These are phyloP conservation scores for Poliocrania exsul DNA, from an alignment of 2,797 vertebrate species.

Conservation along the genomic window DNA sequence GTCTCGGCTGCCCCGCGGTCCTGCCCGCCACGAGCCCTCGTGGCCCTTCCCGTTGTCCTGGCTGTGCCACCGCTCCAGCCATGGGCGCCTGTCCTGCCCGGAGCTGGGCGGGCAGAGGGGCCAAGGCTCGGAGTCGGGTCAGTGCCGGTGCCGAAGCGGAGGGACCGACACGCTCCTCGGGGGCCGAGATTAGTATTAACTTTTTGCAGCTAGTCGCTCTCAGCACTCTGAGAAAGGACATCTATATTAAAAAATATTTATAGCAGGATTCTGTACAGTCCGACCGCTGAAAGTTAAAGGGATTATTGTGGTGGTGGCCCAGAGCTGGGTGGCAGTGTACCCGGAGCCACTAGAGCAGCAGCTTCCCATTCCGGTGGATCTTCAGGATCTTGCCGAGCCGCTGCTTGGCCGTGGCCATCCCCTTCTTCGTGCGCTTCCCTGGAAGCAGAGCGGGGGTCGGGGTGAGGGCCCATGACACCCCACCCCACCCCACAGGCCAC, in stretches of 20 bases:
- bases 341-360: conserved; percentile 87
- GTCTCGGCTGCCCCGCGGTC: not conserved
- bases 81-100: not conserved
- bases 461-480: not conserved
- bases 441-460: conserved; percentile 1
- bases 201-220: conserved; percentile 91
- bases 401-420: conserved; percentile 99
- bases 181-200: conserved; percentile 78
- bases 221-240: conserved; percentile 92
- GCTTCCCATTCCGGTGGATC: conserved; percentile 98
- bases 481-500: not conserved
- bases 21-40: not conserved
- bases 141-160: not conserved
- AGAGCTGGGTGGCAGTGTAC: conserved; percentile 74
- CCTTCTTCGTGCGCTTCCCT: conserved; percentile 99
- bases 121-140: not conserved
- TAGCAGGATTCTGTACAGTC: conserved; percentile 90
- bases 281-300: conserved; percentile 94
- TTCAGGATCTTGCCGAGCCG: conserved; percentile 99
- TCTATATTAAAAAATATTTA: conserved; percentile 95
- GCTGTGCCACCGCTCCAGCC: not conserved
- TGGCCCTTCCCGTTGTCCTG: not conserved
- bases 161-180: conserved; percentile 82
- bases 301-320: conserved; percentile 83
- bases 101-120: no score